Evolutionary conservation across 2,113 vertebrate species (phyloP).

Genomic region (Callionymus lyra): DNA sequence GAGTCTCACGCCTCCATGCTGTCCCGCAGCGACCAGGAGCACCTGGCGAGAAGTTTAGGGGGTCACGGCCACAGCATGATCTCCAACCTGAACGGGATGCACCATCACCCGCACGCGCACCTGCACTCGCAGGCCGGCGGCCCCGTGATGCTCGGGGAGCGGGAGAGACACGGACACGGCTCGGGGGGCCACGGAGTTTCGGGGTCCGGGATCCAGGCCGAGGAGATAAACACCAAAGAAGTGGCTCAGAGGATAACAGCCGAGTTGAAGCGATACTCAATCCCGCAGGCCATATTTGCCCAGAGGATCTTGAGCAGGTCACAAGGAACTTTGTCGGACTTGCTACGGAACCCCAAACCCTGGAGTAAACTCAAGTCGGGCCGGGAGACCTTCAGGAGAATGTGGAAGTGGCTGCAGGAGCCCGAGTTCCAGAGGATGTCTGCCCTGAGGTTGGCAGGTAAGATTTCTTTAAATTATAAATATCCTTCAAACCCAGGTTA

Average conservation of each 20-base stretch:
- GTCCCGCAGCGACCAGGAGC: constrained; percentile 83
- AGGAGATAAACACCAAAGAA: constrained; percentile 97
- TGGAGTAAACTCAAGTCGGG: constrained; percentile 99
- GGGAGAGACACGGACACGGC: constrained; percentile 69
- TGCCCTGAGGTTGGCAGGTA: constrained; percentile 89
- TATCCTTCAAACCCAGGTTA: constrained; percentile 17
- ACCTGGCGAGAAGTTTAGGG: constrained; percentile 81
- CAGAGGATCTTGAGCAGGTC: constrained; percentile 95
- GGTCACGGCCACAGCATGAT: constrained; percentile 82
- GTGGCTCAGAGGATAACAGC: constrained; percentile 96
- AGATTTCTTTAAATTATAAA: constrained; percentile 40
- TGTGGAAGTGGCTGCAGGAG: constrained; percentile 99
- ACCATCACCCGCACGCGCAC: constrained; percentile 77
- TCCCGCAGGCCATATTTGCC: constrained; percentile 96
- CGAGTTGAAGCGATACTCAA: constrained; percentile 95
- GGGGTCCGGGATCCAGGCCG: constrained; percentile 75
- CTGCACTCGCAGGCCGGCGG: constrained; percentile 78
- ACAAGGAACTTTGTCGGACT: constrained; percentile 94
- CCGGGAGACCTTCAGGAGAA: constrained; percentile 95
- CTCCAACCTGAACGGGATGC: constrained; percentile 82
- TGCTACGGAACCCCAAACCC: constrained; percentile 94
- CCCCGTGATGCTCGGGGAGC: constrained; percentile 72
- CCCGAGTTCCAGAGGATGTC: constrained; percentile 98
- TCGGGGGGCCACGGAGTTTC: constrained; percentile 67
- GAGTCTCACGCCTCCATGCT: constrained; percentile 90